Base-by-base conservation (phyloP, 2,888 invertebrate species). In the Ischnus inquisitorius region DNA sequence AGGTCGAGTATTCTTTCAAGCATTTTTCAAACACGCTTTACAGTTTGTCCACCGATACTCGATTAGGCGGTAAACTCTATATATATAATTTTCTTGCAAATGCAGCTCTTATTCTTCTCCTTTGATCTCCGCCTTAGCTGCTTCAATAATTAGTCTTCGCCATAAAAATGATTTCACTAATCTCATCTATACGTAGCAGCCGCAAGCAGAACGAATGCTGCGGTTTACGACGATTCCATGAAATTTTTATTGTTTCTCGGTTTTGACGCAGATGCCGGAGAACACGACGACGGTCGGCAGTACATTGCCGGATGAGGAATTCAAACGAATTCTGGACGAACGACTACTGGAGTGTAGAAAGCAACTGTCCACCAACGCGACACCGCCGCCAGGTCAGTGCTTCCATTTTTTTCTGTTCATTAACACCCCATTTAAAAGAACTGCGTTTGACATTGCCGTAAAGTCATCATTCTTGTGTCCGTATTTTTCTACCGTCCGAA, bases 271-370 rank as follows among this genome's bases (percentile, higher is more conserved):
- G 92, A 90, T 91, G 90, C 90, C 91, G 16, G 89, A 88, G 22
- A 83, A 84, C 12, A 90, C 92, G 57, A 87, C 92, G 22, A 92
- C 92, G 60, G 88, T 88, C 34, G 92, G 91, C 22, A 92, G 90
- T 77, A 92, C 88, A 8, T 85, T 92, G 25, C 85, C 90, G 48
- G 90, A 91, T 43, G 90, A 92, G 48, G 91, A 91, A 62, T 81
- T 89, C 12, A 87, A 75, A 16, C 90, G 90, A 57, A 90, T 91
- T 71, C 68, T 88, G 60, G 14, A 48, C 65, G 90, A 88, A 69
- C 87, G 90, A 57, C 85, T 87, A 75, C 89, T 88, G 65, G 88
- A 91, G 71, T 92, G 92, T 83, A 83, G 88, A 68, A 86, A 88
- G 46, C 83, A 85, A 75, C 86, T 90, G 72, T 85, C 86, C 25